Base-by-base conservation (phyloP, 2,888 invertebrate species). In the Cyclophora albipunctata region DNA sequence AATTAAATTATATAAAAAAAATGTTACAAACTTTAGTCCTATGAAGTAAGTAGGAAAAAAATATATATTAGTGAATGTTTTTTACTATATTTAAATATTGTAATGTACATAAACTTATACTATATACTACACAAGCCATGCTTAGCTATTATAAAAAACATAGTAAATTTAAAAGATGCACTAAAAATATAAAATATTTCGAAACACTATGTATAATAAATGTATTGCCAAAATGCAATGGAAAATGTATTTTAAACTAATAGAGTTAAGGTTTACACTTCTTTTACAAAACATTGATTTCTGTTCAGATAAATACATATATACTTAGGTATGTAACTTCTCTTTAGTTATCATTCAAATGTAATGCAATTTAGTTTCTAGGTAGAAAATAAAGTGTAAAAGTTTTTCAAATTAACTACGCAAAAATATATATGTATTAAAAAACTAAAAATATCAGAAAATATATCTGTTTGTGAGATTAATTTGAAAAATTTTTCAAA, bases 11-110 rank as follows among this genome's bases (percentile, higher is more conserved):
- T 48, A 56, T 58, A 48, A 58, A 62, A 55, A 58, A 62, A 60
- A 62, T 68, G 59, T 59, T 57, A 37, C 37, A 37, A 50, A 49
- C 20, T 52, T 54, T 61, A 61, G 59, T 61, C 55, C 52, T 46
- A 47, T 59, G 43, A 33, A 51, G 46, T 57, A 63, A 58, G 67
- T 68, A 62, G 67, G 55, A 67, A 61, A 63, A 63, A 64, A 66
- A 76, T 75, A 80, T 80, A 80, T 69, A 77, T 70, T 70, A 69
- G 80, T 40, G 67, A 75, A 78, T 81, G 76, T 84, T 84, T 84
- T 84, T 79, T 84, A 84, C 71, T 70, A 77, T 73, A 73, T 20
- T 20, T 63, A 68, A 57, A 59, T 62, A 58, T 49, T 64, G 20
- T 20, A 20, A 59, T 62, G 60, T 61, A 62, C 52, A 64, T 61